Base-by-base conservation (phyloP, 2,113 vertebrate genomes). In the Chrysemys picta region DNA sequence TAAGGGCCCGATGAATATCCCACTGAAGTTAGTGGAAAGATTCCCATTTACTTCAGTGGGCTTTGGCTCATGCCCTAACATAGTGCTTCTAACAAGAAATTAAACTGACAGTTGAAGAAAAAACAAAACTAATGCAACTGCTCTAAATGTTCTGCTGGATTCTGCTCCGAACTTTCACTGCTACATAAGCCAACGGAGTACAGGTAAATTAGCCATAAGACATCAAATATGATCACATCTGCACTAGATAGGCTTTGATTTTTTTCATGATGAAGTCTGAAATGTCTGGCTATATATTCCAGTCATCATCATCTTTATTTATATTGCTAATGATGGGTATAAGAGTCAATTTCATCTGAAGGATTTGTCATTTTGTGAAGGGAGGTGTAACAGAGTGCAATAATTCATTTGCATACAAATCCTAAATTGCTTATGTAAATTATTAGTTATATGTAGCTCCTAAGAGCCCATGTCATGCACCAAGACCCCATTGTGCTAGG, bases 91-190 rank as follows among this genome's bases (percentile, higher is more conserved):
- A 13, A 19, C 29, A 85, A 4, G 14, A 54, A 52, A 38, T 42
- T n/a, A 72, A 31, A 52, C 38, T 85, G 6, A 54, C 25, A 45
- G 38, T 7, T 54, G n/a, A 52, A 75, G 17, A 85, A 52, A 75
- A 31, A 14, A 3, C 12, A 13, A 62, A 62, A 31, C 57, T 31
- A 59, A 59, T 57, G 56, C 57, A 59, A 31, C 5, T 59, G 59
- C 53, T 76, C 88, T 49, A 80, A n/a, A 31, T 91, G 52, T 89
- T 53, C 87, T 47, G 25, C 25, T 91, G 75, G 42, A 84, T 75
- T 17, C 47, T 90, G 8, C 4, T 88, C 76, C 27, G 19, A 49
- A 4, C 69, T 84, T 3, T 65, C n/a, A 31, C 25, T n/a, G 0
- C 14, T 45, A 47, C 12, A 90, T 75, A 86, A 91, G 31, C 12